Percentiles rank a stretch among this genome's conserved stretches.
These are phyloP conservation scores for Lasioglossum zephyrum DNA, from an alignment of 2,888 invertebrate species.

Conservation along the genomic window DNA sequence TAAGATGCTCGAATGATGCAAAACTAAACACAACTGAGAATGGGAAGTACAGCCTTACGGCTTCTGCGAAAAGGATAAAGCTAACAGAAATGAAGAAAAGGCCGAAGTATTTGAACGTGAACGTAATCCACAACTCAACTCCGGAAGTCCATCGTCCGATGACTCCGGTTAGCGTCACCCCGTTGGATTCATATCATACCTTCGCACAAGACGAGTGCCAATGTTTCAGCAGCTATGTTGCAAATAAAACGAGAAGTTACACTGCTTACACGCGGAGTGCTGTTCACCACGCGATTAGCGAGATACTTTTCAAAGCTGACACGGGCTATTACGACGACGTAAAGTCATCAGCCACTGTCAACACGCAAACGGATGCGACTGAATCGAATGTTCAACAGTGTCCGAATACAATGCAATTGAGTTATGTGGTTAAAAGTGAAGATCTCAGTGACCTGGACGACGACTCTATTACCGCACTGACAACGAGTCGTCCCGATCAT, in stretches of 20 bases:
- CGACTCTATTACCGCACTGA: not conserved
- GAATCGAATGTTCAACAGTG: not conserved
- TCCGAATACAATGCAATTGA: not conserved
- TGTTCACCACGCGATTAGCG: conserved; percentile 26
- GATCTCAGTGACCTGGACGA: conserved; percentile 3
- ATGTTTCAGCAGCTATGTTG: not conserved
- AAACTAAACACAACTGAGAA: not conserved
- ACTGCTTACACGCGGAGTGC: not conserved
- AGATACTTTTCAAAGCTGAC: conserved; percentile 29
- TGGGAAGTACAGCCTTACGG: rapidly evolving
- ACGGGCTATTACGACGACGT: not conserved
- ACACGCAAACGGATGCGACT: not conserved
- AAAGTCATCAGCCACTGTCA: not conserved
- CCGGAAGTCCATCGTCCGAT: not conserved
- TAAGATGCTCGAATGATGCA: not conserved
- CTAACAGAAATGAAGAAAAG: not conserved
- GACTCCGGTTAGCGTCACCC: not conserved
- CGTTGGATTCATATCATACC: not conserved
- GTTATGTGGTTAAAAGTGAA: not conserved
- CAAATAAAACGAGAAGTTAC: conserved; percentile 16
- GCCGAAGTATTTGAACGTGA: not conserved
- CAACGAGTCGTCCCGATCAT: not conserved
- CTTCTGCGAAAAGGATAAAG: rapidly evolving
- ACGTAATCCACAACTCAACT: not conserved
- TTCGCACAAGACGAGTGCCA: conserved; percentile 4